Evolutionary conservation across 1,140 invertebrate genomes (phyloP).

Genomic region (Diuraphis noxia): DNA sequence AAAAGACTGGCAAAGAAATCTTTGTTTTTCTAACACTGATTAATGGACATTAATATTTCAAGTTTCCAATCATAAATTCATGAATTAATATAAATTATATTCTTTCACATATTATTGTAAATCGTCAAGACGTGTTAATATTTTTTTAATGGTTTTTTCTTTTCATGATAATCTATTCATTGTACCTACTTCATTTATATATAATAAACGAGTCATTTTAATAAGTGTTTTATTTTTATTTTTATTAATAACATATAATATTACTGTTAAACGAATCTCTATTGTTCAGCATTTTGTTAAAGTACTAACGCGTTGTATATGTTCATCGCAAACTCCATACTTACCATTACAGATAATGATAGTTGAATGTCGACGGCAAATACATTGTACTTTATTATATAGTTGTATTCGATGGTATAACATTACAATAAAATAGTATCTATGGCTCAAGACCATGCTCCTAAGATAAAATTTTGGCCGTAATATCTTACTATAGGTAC

Average conservation of each 20-base stretch:
- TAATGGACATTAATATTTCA: not conserved
- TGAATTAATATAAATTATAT: not conserved
- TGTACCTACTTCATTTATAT: no score
- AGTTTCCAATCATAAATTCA: not conserved
- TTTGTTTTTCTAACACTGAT: not conserved
- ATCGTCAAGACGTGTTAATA: no score
- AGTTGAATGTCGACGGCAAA: not conserved
- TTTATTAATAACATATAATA: no score
- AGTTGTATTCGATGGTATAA: not conserved
- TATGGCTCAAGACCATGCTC: fast-evolving
- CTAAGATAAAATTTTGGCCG: not conserved
- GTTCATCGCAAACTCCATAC: not conserved
- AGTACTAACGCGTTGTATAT: not conserved
- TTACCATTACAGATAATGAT: not conserved
- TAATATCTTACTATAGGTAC: not conserved
- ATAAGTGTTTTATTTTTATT: no score
- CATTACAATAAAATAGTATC: not conserved
- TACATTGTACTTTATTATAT: no score
- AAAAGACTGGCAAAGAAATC: not conserved
- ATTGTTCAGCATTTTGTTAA: not conserved
- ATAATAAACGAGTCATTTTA: no score
- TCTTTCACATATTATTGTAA: not conserved
- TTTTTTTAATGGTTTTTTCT: no score
- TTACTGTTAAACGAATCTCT: no score
- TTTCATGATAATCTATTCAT: no score